Evolutionary conservation across 1,140 invertebrate species (phyloP).

Genomic region (Hylaeus volcanicus): DNA sequence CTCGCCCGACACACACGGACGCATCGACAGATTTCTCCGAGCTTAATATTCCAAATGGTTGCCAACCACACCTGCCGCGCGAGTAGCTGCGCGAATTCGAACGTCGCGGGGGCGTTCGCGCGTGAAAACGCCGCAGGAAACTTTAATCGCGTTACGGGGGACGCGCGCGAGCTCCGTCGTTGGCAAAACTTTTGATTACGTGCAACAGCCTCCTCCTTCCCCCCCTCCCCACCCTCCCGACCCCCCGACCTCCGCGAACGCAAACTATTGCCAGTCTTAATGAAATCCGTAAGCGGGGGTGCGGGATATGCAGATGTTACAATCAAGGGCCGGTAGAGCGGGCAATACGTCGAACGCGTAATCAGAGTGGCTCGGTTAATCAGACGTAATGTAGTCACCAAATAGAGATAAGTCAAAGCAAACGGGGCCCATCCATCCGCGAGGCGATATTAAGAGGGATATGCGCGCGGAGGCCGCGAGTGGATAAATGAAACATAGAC

Average conservation of each 20-base stretch:
- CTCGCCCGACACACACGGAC: background rate
- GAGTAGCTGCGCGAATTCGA: background rate
- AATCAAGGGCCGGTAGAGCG: slow-evolving; percentile 34
- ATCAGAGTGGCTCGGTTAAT: slow-evolving; percentile 45
- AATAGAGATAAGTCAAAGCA: slow-evolving; percentile 52
- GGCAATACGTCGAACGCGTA: slow-evolving; percentile 45
- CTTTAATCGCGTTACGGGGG: slow-evolving; percentile 24
- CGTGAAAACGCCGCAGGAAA: slow-evolving; percentile 5
- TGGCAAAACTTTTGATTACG: slow-evolving; percentile 35
- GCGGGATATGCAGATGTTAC: slow-evolving; percentile 46
- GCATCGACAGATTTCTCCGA: background rate
- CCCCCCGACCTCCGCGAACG: background rate
- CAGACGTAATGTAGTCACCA: slow-evolving; percentile 49
- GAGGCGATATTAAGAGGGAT: slow-evolving; percentile 29
- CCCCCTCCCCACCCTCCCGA: background rate
- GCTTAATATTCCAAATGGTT: no score
- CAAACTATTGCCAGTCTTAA: slow-evolving; percentile 33
- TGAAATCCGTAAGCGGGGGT: slow-evolving; percentile 25
- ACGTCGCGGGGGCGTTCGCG: background rate
- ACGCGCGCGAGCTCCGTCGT: no score
- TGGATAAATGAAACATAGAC: slow-evolving; percentile 35
- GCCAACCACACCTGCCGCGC: background rate
- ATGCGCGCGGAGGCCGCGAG: no score
- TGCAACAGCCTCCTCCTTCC: background rate
- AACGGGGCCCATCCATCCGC: slow-evolving; percentile 39